These are phyloP conservation scores for Melierax canorus DNA, from an alignment of 2,113 vertebrate genomes.

Conservation along the genomic window DNA sequence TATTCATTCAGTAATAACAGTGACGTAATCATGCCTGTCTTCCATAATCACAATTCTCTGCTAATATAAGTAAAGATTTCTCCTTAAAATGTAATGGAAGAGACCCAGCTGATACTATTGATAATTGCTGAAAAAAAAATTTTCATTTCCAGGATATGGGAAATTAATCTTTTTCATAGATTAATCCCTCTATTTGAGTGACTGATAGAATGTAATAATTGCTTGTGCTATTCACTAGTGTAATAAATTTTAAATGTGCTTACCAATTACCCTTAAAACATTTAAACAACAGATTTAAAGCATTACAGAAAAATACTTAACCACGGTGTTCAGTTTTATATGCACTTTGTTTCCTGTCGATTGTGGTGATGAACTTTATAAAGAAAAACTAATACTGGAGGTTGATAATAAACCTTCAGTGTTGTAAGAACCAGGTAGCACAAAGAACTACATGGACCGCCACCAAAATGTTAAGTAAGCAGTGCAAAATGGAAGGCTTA, in stretches of 20 bases:
- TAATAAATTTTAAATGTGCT: conserved; percentile 25
- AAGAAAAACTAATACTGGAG: conserved; percentile 11
- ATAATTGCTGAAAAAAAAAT: not conserved
- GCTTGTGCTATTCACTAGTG: not conserved
- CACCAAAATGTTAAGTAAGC: not conserved
- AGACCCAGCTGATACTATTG: not conserved
- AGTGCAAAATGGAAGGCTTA: not conserved
- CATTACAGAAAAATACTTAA: conserved; percentile 47
- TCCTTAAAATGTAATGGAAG: not conserved
- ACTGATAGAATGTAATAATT: not conserved
- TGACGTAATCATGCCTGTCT: not conserved
- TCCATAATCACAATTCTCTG: not conserved
- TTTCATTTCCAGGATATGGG: not conserved
- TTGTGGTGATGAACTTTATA: conserved; percentile 23
- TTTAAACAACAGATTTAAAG: conserved; percentile 34
- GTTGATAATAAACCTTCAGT: not conserved
- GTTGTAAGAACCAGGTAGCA: not conserved
- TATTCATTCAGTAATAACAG: not conserved
- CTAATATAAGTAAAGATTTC: not conserved
- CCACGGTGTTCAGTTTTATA: conserved; percentile 6
- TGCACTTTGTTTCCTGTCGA: conserved; percentile 11
- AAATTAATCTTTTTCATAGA: not conserved
- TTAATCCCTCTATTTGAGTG: not conserved
- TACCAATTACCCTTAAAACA: conserved; percentile 35
- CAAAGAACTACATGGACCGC: not conserved